Evolutionary conservation across 2,888 invertebrate species (phyloP).

Genomic region (Deladenus siricidicola): DNA sequence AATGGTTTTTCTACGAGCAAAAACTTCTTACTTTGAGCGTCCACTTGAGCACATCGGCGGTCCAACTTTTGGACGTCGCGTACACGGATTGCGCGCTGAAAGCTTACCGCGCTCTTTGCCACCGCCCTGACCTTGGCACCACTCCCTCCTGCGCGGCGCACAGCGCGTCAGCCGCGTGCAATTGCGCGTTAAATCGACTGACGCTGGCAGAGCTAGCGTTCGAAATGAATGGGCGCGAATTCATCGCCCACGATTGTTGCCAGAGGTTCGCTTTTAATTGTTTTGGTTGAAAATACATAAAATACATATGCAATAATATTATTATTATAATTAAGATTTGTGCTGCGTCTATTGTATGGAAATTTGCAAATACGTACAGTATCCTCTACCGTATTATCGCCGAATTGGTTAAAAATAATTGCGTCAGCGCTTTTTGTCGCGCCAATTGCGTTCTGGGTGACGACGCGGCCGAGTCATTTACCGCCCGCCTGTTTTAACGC

Average conservation of each 20-base stretch:
- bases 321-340: constrained; percentile 50
- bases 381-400: constrained; percentile 19
- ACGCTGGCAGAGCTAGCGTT: constrained; percentile 46
- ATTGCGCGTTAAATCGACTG: too few relatives aligned
- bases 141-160: too few relatives aligned
- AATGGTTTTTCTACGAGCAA: constrained; percentile 49
- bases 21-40: constrained; percentile 32
- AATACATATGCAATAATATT: neutral
- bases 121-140: constrained; percentile 31
- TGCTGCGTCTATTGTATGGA: constrained; percentile 55
- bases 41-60: constrained; percentile 29
- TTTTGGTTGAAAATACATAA: neutral
- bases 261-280: constrained; percentile 44
- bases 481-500: neutral
- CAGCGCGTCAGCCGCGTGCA: too few relatives aligned
- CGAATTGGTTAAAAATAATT: constrained; percentile 44
- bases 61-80: constrained; percentile 32
- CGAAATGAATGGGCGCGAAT: constrained; percentile 54
- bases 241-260: constrained; percentile 58
- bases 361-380: constrained; percentile 34
- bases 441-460: constrained; percentile 41
- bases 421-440: constrained; percentile 39
- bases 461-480: constrained; percentile 30
- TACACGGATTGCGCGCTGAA: constrained; percentile 30
- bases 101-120: constrained; percentile 45